Evolutionary conservation across 1,140 invertebrate genomes (phyloP), one percentile per base, ranked within the genome.

Genomic region (Phymorhynchus buccinoides): DNA sequence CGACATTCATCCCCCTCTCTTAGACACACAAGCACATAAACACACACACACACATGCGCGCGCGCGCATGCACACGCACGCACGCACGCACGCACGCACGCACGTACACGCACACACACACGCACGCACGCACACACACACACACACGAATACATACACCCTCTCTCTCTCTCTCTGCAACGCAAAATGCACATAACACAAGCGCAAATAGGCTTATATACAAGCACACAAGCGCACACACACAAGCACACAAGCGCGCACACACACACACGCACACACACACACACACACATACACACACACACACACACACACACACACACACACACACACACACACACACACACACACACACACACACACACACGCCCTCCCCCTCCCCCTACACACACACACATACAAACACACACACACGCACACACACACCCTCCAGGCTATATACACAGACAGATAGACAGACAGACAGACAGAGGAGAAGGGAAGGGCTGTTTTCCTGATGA

Each of bases 1-100:
- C 4, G 32, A 35, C 71, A 12, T 37, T 6, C n/a, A n/a, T n/a
- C 71, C 3, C 71, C 3, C 71, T 9, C 71, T 9, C 71, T 9
- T 37, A 75, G 32, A 75, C 71, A 75, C 71, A 75, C 71, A 75
- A 30, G 39, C 71, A 75, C n/a, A n/a, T n/a, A n/a, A n/a, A n/a
- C n/a, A n/a, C n/a, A n/a, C n/a, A n/a, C n/a, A n/a, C n/a, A n/a
- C 71, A 75, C 32, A 75, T 37, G 39, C 32, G 39, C 71, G 39
- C 71, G 39, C 71, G 39, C 71, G 39, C 71, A 75, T 37, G 39
- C 71, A 75, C 71, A 75, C 71, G 39, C 71, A 41, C 71, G 39
- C 71, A 75, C 71, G 39, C 71, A 75, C 71, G 39, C 71, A 75
- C 71, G 39, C 71, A 75, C 71, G 39, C 71, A 75, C 22, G 39